A percentile compares a stretch with the other conserved stretches of the same genome.
Conservation (phyloP, 2,888 invertebrate species). For the Eudasyphora cyanicolor region DNA sequence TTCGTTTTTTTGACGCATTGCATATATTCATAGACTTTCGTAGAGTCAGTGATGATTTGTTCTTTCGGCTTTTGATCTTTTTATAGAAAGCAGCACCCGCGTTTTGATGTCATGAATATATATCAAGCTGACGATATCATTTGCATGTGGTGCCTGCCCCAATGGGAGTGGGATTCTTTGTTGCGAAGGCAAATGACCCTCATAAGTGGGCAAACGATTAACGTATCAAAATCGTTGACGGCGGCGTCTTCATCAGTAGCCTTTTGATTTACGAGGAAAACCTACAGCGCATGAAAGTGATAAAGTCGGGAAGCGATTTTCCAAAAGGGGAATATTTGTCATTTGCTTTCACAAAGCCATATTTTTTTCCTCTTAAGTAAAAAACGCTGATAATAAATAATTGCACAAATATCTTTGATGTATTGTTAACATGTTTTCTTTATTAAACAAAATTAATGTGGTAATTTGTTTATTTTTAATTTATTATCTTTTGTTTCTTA, state of each 20-base stretch:
- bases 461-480: too few species aligned
- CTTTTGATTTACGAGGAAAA: too few species aligned
- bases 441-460: too few species aligned
- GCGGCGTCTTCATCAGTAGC: too few species aligned
- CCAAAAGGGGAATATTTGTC: background rate
- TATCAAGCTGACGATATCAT: background rate
- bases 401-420: too few species aligned
- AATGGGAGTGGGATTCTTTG: background rate
- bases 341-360: too few species aligned
- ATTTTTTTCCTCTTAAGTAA: too few species aligned
- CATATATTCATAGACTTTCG: background rate
- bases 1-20: background rate
- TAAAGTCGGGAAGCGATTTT: background rate
- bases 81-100: background rate
- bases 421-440: too few species aligned
- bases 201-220: background rate
- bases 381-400: too few species aligned
- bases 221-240: background rate
- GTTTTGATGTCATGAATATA: background rate
- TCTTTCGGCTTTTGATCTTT: background rate
- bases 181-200: slow-evolving; percentile 8
- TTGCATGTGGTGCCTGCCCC: background rate
- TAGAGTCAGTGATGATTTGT: background rate
- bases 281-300: background rate
- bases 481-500: too few species aligned